These are phyloP conservation scores for Zaprionus lachaisei DNA, from an alignment of 1,140 invertebrate species.

Conservation along the genomic window DNA sequence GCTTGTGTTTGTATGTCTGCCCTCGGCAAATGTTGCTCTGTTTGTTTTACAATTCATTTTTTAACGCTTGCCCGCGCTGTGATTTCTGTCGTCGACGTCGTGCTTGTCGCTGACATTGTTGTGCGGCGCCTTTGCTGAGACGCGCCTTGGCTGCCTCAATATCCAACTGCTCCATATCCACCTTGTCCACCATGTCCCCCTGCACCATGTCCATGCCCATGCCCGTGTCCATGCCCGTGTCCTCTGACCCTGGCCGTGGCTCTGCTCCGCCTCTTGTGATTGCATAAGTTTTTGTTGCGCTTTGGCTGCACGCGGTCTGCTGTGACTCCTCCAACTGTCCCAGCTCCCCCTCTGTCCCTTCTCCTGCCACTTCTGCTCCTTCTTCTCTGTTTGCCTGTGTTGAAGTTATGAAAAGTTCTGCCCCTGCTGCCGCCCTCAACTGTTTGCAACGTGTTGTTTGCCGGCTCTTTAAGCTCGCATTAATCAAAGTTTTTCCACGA, in stretches of 20 bases:
- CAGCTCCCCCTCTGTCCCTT: background rate
- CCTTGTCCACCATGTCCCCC: conserved; percentile 3
- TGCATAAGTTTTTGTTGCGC: conserved; percentile 77
- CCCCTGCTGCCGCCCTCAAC: conserved; percentile 38
- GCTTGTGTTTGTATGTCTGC: conserved; percentile 27
- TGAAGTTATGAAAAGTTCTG: conserved; percentile 79
- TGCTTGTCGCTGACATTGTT: conserved; percentile 66
- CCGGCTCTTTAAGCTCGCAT: conserved; percentile 79
- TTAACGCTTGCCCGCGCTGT: conserved; percentile 76
- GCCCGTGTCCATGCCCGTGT: background rate
- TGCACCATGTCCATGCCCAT: background rate
- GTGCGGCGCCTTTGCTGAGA: conserved; percentile 66
- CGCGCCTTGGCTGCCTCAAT: background rate
- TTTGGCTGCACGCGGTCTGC: conserved; percentile 73
- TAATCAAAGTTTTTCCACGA: conserved; percentile 76
- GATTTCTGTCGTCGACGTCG: conserved; percentile 59
- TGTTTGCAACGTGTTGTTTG: conserved; percentile 49
- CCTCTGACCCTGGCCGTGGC: background rate
- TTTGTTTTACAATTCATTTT: conserved; percentile 83
- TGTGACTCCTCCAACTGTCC: too few relatives aligned
- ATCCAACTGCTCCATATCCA: conserved; percentile 46
- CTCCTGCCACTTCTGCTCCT: conserved; percentile 2
- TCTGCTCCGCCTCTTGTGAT: conserved; percentile 39
- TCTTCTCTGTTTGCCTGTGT: conserved; percentile 36
- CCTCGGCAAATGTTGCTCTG: conserved; percentile 70